A percentile compares a stretch with the other conserved stretches of the same genome.
phyloP scores from a whole-genome alignment of 2,797 vertebrate genomes.

The Sebastes kiyomatsui region DNA sequence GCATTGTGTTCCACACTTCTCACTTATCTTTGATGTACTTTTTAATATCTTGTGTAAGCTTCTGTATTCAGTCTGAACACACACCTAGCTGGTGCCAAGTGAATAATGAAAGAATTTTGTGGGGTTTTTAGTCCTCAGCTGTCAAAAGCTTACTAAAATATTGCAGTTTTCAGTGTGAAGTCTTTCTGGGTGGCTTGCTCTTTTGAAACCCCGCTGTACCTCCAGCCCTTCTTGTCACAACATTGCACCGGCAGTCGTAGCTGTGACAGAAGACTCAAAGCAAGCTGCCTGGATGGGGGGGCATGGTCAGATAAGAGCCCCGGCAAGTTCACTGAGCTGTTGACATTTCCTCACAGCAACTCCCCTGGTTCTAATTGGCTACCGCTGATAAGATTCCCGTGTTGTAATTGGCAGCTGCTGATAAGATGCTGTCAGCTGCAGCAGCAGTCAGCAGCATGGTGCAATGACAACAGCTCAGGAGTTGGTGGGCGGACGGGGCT shows the following conservation, averaged over 20 bases:
- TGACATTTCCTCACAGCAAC: constrained; percentile 78
- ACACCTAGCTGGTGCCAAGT: constrained; percentile 2
- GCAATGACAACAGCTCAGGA: constrained; percentile 65
- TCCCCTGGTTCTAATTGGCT: constrained; percentile 76
- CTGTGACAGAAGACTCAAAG: constrained; percentile 52
- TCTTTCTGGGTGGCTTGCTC: constrained; percentile 34
- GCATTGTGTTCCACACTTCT: not conserved
- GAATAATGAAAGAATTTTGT: constrained; percentile 28
- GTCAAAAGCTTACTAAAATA: constrained; percentile 44
- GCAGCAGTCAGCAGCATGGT: constrained; percentile 45
- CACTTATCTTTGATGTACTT: constrained; percentile 14
- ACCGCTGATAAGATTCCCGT: constrained; percentile 73
- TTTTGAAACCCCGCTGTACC: constrained; percentile 49
- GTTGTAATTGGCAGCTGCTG: constrained; percentile 80
- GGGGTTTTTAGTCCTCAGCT: constrained; percentile 31
- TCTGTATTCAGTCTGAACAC: constrained; percentile 14
- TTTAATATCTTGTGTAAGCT: constrained; percentile 31
- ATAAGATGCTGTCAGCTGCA: constrained; percentile 80
- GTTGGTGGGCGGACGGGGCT: constrained; percentile 47
- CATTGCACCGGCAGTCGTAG: constrained; percentile 41
- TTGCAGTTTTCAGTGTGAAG: constrained; percentile 32
- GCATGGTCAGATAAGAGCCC: constrained; percentile 72
- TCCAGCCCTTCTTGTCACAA: constrained; percentile 52
- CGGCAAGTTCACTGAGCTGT: constrained; percentile 77
- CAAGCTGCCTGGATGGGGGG: constrained; percentile 54